Evolutionary conservation across 2,888 invertebrate genomes (phyloP).

Genomic region (Cheilosia variabilis): DNA sequence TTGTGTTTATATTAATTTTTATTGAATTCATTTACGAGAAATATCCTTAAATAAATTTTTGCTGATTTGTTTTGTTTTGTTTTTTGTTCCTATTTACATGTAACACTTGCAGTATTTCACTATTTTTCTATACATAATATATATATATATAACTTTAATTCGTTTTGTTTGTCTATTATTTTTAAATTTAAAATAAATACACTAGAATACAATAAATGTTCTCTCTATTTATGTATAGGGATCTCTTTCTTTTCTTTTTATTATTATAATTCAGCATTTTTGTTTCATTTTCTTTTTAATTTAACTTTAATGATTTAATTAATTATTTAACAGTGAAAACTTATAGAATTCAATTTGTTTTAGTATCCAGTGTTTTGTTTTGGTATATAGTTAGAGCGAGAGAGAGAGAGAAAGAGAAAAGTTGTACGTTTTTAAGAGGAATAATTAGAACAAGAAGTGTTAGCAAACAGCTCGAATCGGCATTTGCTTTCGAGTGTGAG

Average conservation of each 20-base stretch:
- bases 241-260: slow-evolving; percentile 42
- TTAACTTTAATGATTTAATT: slow-evolving; percentile 56
- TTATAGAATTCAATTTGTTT: slow-evolving; percentile 70
- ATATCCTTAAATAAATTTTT: slow-evolving; percentile 67
- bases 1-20: slow-evolving; percentile 58
- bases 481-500: neutral
- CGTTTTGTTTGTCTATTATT: slow-evolving; percentile 44
- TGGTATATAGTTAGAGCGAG: slow-evolving; percentile 75
- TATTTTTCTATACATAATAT: slow-evolving; percentile 57
- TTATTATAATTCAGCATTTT: slow-evolving; percentile 67
- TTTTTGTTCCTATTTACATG: slow-evolving; percentile 48
- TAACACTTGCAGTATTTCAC: slow-evolving; percentile 51
- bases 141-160: slow-evolving; percentile 39
- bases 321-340: slow-evolving; percentile 66
- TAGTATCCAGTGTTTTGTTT: slow-evolving; percentile 75
- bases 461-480: neutral
- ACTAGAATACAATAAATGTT: slow-evolving; percentile 67
- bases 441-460: slow-evolving; percentile 17
- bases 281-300: slow-evolving; percentile 62
- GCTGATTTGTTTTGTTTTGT: slow-evolving; percentile 29
- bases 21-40: slow-evolving; percentile 73
- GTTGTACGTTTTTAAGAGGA: slow-evolving; percentile 17
- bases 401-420: neutral
- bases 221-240: slow-evolving; percentile 57
- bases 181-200: slow-evolving; percentile 68